Conservation (phyloP, 2,797 vertebrate species). For the Rhincodon typus region DNA sequence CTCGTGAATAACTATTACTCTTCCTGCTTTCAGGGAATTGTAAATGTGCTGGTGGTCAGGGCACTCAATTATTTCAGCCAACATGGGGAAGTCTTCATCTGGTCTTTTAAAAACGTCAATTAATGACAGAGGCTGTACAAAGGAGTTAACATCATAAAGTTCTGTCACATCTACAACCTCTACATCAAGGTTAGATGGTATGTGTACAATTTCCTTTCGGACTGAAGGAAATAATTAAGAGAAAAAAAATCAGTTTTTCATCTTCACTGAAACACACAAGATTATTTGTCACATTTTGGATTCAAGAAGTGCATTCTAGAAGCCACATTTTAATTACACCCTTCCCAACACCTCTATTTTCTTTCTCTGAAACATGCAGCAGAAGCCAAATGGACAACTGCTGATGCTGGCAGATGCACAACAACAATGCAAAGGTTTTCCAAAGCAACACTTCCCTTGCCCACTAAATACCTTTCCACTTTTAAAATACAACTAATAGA, state of each 20-base stretch:
- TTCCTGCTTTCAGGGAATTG: constrained; percentile 52
- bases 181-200: constrained; percentile 70
- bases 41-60: constrained; percentile 48
- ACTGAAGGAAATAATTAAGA: constrained; percentile 52
- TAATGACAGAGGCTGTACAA: constrained; percentile 63
- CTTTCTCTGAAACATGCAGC: background rate
- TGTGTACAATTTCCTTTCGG: constrained; percentile 60
- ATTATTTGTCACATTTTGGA: background rate
- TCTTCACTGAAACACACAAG: background rate
- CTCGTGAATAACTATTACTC: constrained; percentile 62
- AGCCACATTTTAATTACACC: background rate
- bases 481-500: background rate
- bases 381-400: background rate
- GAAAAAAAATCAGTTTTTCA: background rate
- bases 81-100: constrained; percentile 61
- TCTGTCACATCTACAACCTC: constrained; percentile 75
- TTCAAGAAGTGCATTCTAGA: background rate
- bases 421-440: background rate
- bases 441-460: no score
- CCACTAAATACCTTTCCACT: background rate
- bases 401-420: background rate
- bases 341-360: background rate
- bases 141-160: constrained; percentile 55
- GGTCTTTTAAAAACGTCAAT: constrained; percentile 63
- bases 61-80: constrained; percentile 63